Percentiles rank a stretch among this genome's conserved stretches.
These are phyloP conservation scores for Bufo gargarizans DNA, from an alignment of 2,113 vertebrate species.

Conservation along the genomic window DNA sequence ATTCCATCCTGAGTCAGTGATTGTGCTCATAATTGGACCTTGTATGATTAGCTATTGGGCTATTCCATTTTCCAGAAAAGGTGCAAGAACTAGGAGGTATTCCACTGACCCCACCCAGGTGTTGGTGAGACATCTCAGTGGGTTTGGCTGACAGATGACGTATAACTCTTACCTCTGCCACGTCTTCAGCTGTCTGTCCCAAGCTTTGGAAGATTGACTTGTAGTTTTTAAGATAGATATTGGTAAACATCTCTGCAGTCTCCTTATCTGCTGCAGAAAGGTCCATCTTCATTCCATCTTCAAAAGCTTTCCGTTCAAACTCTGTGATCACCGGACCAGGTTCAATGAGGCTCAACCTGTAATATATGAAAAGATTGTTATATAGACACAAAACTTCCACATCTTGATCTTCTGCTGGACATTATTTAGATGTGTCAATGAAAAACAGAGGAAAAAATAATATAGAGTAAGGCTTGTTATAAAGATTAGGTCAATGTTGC, in stretches of 20 bases:
- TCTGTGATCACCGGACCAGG: constrained; percentile 82
- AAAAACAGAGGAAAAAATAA: not conserved
- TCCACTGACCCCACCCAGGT: not conserved
- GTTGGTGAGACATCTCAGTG: not conserved
- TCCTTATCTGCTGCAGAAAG: constrained; percentile 79
- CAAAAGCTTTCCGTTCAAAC: constrained; percentile 83
- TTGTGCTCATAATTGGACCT: not conserved
- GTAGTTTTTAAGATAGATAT: constrained; percentile 84
- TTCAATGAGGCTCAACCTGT: constrained; percentile 80
- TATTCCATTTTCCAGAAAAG: no score
- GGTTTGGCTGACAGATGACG: not conserved
- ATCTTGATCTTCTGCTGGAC: not conserved
- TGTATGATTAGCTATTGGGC: not conserved
- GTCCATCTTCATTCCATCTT: constrained; percentile 82
- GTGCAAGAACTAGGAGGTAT: not conserved
- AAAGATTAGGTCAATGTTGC: no score
- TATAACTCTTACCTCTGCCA: constrained; percentile 77
- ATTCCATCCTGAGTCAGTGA: no score
- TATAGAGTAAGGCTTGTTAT: no score
- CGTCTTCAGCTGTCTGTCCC: constrained; percentile 80
- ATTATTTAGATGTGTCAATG: not conserved
- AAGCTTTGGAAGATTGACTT: constrained; percentile 81
- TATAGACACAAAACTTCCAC: not conserved
- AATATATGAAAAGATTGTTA: not conserved
- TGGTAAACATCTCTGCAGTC: constrained; percentile 83